Base-by-base conservation (phyloP, 2,888 invertebrate genomes). In the Melieria omissa region DNA sequence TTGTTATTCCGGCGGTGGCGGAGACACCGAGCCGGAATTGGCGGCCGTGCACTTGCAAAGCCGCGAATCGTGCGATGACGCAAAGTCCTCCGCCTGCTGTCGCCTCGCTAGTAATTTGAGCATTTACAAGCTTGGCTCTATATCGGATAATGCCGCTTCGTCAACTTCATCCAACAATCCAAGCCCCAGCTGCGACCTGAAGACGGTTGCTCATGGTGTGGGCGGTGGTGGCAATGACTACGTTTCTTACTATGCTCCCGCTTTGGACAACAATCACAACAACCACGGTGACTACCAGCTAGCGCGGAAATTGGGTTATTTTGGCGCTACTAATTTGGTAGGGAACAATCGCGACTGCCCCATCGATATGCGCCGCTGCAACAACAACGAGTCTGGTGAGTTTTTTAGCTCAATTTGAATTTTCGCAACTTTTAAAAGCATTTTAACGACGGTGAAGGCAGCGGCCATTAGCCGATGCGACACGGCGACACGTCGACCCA, bases 301-400 rank as follows among this genome's bases (percentile, higher is more conserved):
- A 80, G 78, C 82, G 67, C 81, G 82, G 0, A 83, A 84, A 77
- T 77, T 82, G 77, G 78, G 80, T 70, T 84, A 83, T 65, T 84
- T 83, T 75, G 80, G 81, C 63, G 79, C 81, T 73, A 78, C 78
- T 42, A 73, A 46, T 47, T 57, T 74, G 14, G 76, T 73, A 4
- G 76, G 79, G 42, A 77, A 78, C 57, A 78, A 71, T 14, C 29
- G 73, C 61, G 80, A 77, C 77, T 84, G 74, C 46, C 83, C 84
- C 41, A 79, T 87, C 41, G 87, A 87, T 80, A 87, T 87, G 87
- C 81, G 87, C 78, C 83, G 87, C 71, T 87, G 87, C 76, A 82
- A 82, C 52, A 84, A 81, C 57, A 86, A 86, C 75, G 87, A 86
- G 73, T 86, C 87, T 79, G 87, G 87, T 87, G 79, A 83, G 81